These are phyloP conservation scores for Scaptomyza montana DNA, from an alignment of 1,140 invertebrate genomes.

Conservation along the genomic window DNA sequence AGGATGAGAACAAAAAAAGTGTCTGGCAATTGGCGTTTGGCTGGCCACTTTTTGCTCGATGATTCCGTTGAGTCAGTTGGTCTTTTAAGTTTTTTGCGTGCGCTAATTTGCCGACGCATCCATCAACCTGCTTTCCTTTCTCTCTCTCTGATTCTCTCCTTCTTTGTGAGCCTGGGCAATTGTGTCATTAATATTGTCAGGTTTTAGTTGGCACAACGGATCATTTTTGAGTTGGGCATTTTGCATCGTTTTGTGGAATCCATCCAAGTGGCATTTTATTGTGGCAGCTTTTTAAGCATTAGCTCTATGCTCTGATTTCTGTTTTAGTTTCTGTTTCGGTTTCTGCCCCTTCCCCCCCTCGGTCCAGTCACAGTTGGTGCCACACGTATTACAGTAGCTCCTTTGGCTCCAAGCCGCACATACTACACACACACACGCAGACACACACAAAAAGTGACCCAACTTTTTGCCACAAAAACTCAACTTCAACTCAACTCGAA, in stretches of 20 bases:
- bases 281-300: constrained; percentile 37
- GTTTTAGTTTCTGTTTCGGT: constrained; percentile 1
- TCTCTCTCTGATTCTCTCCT: not conserved
- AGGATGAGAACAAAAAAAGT: constrained; percentile 60
- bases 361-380: constrained; percentile 21
- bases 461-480: constrained; percentile 33
- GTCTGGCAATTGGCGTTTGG: constrained; percentile 67
- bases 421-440: not conserved
- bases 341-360: not conserved
- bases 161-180: constrained; percentile 19
- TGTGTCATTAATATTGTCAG: constrained; percentile 55
- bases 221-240: constrained; percentile 29
- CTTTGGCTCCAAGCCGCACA: constrained; percentile 11
- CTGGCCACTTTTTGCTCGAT: constrained; percentile 57
- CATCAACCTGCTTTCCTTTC: constrained; percentile 51
- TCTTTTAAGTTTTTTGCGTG: constrained; percentile 59
- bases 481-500: constrained; percentile 19
- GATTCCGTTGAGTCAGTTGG: constrained; percentile 35
- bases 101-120: constrained; percentile 77
- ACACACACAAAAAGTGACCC: constrained; percentile 12
- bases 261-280: constrained; percentile 37
- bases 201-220: constrained; percentile 29
- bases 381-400: constrained; percentile 26
- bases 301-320: constrained; percentile 21
- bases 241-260: constrained; percentile 27